Base-by-base conservation (phyloP, 2,797 vertebrate genomes). In the Podargus strigoides region DNA sequence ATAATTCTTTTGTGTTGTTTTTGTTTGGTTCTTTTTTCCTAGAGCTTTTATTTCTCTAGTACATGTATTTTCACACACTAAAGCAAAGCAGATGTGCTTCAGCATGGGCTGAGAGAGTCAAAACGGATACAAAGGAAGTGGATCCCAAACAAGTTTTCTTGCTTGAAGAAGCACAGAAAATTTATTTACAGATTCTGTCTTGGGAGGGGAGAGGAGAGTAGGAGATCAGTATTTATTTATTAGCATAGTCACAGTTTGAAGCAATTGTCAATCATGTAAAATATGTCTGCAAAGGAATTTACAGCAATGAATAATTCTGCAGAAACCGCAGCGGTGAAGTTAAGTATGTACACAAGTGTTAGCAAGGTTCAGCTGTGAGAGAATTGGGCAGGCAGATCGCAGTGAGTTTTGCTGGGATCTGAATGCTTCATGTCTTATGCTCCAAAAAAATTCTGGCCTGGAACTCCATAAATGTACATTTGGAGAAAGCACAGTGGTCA, bases 401-500 rank as follows among this genome's bases (percentile, higher is more conserved):
- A 86, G 24, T 13, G 69, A 68, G 53, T 85, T 93, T 95, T 87
- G 12, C 69, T 86, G 80, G 67, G n/a, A 59, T 88, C 2, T 62
- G 3, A 88, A 50, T 42, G 30, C 60, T 80, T 91, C 50, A 17
- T 17, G 14, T 87, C 37, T 76, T 85, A 36, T 8, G 7, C 15
- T 88, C 50, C 67, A 87, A 85, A 89, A 88, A 74, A 50, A 7
- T 92, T 66, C 91, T 93, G 89, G 89, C 50, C 53, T 91, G 56
- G 67, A 90, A 53, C 64, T 74, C 32, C 37, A 22, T 69, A 69
- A 91, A 74, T 0, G 4, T 88, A 52, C 70, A n/a, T 90, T 92
- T 88, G 63, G 83, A 91, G 77, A 85, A 91, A 85, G 59, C 23
- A 13, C 44, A 36, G 49, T 58, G 77, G 74, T 68, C 75, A 91